Conservation (phyloP, 2,797 vertebrate species). For the Coregonus sp. region DNA sequence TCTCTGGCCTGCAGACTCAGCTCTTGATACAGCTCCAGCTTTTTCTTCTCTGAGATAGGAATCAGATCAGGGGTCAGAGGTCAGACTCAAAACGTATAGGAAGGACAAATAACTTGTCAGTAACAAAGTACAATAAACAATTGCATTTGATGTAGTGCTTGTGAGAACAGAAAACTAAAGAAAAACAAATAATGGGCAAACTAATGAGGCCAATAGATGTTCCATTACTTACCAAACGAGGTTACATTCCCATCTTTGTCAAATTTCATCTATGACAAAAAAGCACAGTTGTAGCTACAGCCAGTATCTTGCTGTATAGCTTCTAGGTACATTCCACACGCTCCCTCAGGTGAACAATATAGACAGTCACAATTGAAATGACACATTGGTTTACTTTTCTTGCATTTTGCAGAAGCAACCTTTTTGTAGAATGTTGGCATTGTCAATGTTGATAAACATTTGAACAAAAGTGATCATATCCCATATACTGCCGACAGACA, state of each 20-base stretch:
- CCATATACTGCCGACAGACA: too few species aligned
- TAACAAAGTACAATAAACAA: neutral
- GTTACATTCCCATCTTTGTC: conserved; percentile 87
- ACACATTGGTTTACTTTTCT: neutral
- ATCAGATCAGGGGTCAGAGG: neutral
- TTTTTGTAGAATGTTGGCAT: neutral
- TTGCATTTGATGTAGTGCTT: neutral
- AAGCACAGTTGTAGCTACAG: conserved; percentile 1
- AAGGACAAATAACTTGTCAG: neutral
- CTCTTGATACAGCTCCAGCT: conserved; percentile 93
- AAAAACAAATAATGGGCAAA: neutral
- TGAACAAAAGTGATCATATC: neutral
- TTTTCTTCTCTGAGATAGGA: conserved; percentile 86
- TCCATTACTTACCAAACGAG: conserved; percentile 85
- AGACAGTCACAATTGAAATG: neutral
- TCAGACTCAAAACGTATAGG: neutral
- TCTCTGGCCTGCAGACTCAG: conserved; percentile 93
- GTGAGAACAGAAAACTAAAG: neutral
- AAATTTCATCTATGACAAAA: conserved; percentile 86
- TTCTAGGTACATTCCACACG: neutral
- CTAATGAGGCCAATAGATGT: neutral
- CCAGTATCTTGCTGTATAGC: neutral
- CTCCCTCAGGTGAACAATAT: neutral
- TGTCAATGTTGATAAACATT: neutral
- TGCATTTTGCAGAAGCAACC: conserved; percentile 1